Evolutionary conservation across 2,113 vertebrate species (phyloP).

Genomic region (Epinephelus fuscoguttatus): DNA sequence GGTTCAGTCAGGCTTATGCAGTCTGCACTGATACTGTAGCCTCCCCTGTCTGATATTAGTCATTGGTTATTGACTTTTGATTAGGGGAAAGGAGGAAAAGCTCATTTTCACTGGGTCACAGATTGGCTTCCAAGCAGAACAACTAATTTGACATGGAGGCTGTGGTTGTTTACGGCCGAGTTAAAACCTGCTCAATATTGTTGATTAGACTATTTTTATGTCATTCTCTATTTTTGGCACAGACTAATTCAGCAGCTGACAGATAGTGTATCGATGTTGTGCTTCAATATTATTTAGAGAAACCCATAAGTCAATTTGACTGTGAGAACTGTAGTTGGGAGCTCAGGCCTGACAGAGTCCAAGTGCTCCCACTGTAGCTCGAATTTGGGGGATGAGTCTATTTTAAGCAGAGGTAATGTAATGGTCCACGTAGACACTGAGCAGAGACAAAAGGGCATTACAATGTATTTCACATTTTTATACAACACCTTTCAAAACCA

Average conservation of each 20-base stretch:
- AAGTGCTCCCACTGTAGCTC: conserved; percentile 26
- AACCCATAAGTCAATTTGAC: conserved; percentile 42
- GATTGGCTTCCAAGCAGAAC: conserved; percentile 56
- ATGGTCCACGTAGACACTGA: conserved; percentile 67
- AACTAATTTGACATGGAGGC: conserved; percentile 53
- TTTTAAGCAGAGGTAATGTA: conserved; percentile 62
- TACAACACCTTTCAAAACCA: conserved; percentile 83
- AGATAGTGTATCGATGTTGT: conserved; percentile 50
- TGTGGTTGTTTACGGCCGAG: conserved; percentile 40
- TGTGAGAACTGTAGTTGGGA: conserved; percentile 42
- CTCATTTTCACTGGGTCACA: conserved; percentile 63
- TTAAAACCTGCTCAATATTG: conserved; percentile 56
- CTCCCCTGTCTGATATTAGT: conserved; percentile 44
- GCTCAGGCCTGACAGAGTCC: conserved; percentile 24
- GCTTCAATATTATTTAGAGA: conserved; percentile 58
- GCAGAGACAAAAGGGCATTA: conserved; percentile 71
- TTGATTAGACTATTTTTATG: conserved; percentile 73
- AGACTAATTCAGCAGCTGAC: conserved; percentile 57
- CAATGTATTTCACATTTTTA: conserved; percentile 75
- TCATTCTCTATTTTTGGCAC: conserved; percentile 67
- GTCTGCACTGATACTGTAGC: conserved; percentile 29
- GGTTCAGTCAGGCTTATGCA: conserved; percentile 45
- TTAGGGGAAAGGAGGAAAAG: conserved; percentile 62
- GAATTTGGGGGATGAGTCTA: conserved; percentile 47
- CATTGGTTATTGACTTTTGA: conserved; percentile 68